Evolutionary conservation across 2,888 invertebrate species (phyloP).

Genomic region (Fragum whitleyi): DNA sequence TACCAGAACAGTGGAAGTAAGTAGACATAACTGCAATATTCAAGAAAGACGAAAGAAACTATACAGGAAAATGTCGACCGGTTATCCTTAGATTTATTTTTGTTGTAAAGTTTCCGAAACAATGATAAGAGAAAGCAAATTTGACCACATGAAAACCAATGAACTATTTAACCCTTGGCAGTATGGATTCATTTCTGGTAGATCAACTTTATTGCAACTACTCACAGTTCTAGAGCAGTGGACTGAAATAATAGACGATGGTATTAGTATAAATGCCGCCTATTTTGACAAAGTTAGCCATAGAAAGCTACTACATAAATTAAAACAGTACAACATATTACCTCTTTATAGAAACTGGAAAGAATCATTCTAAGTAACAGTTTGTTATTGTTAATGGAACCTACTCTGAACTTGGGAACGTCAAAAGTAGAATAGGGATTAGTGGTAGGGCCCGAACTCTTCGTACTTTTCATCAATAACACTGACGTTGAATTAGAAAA

Average conservation of each 20-base stretch:
- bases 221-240: background rate
- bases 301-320: background rate
- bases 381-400: background rate
- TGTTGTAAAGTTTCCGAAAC: too few relatives aligned
- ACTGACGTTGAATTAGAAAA: background rate
- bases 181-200: too few relatives aligned
- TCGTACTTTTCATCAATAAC: slow-evolving; percentile 35
- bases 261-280: background rate
- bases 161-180: too few relatives aligned
- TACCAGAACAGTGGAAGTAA: too few relatives aligned
- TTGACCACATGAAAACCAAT: too few relatives aligned
- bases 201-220: background rate
- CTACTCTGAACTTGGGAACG: background rate
- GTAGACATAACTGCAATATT: too few relatives aligned
- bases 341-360: background rate
- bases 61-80: too few relatives aligned
- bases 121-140: too few relatives aligned
- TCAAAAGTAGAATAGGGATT: background rate
- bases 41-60: too few relatives aligned
- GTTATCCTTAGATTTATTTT: too few relatives aligned
- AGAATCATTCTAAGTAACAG: background rate
- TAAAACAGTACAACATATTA: background rate
- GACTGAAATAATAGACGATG: background rate
- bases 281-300: too few relatives aligned
- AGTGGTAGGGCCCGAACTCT: background rate